Evolutionary conservation across 92 coral and sea anemone species (phyloP).

Genomic region (Heliopora coerulea): DNA sequence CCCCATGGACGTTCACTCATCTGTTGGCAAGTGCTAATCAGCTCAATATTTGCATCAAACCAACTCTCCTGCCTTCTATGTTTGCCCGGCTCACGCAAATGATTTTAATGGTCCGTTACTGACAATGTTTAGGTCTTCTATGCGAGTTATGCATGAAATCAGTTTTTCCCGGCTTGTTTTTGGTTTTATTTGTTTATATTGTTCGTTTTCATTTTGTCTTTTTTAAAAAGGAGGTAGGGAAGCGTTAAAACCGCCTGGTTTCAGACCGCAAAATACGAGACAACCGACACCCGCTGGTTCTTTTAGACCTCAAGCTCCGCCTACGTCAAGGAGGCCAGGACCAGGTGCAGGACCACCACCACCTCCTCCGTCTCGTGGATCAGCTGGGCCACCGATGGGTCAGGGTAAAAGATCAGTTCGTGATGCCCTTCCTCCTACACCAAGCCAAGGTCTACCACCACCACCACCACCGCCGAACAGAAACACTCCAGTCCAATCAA

Average conservation of each 20-base stretch:
- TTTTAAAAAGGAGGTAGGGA: constrained; percentile 12
- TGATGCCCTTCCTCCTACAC: constrained; percentile 48
- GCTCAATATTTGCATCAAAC: no score
- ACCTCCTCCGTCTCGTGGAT: constrained; percentile 53
- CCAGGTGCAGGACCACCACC: constrained; percentile 50
- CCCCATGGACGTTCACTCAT: no score
- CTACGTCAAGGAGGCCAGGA: constrained; percentile 8
- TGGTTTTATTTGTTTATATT: neutral
- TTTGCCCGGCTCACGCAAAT: no score
- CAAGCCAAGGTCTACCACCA: constrained; percentile 31
- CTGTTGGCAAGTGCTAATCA: no score
- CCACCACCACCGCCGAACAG: constrained; percentile 25
- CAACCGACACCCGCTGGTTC: neutral
- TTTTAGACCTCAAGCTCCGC: constrained; percentile 10
- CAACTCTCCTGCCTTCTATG: no score
- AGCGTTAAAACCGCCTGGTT: neutral
- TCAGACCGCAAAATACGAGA: neutral
- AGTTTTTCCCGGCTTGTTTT: neutral
- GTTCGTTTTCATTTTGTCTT: neutral
- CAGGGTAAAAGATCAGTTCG: constrained; percentile 30
- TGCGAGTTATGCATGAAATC: neutral
- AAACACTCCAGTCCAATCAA: constrained; percentile 21
- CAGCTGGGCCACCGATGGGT: constrained; percentile 24
- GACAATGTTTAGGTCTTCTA: no score
- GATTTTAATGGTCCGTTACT: no score